Evolutionary conservation across 2,888 invertebrate species (phyloP).

Genomic region (Trissolcus brochymenae): DNA sequence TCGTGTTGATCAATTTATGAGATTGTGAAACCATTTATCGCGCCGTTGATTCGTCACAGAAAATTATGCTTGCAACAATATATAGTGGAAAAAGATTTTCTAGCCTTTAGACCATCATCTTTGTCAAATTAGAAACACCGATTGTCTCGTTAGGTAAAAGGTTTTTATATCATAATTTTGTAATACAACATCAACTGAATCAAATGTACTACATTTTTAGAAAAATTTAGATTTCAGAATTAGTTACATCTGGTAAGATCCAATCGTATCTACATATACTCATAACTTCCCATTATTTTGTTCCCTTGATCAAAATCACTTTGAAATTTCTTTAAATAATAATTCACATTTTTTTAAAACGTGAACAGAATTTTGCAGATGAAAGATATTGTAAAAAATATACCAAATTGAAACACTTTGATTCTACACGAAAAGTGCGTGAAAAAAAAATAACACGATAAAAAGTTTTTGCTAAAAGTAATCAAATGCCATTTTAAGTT

Average conservation of each 20-base stretch:
- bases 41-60: conserved; percentile 53
- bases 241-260: too few species aligned
- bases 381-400: conserved; percentile 41
- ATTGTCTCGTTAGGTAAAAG: neutral
- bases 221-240: too few species aligned
- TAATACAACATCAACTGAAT: neutral
- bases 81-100: conserved; percentile 25
- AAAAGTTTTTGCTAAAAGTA: neutral
- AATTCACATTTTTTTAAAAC: conserved; percentile 36
- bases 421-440: conserved; percentile 21
- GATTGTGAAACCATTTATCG: conserved; percentile 56
- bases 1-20: conserved; percentile 45
- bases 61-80: conserved; percentile 48
- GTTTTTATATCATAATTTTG: too few species aligned
- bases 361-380: conserved; percentile 26
- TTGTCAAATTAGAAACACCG: conserved; percentile 20
- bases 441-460: neutral
- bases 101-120: conserved; percentile 16
- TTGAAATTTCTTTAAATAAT: conserved; percentile 40
- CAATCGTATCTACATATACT: too few species aligned
- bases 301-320: conserved; percentile 33
- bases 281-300: conserved; percentile 24
- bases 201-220: too few species aligned
- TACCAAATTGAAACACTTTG: conserved; percentile 35
- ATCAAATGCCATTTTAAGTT: too few species aligned